phyloP scores from a whole-genome alignment of 2,888 invertebrate species.

The Chymomyza caudatula region DNA sequence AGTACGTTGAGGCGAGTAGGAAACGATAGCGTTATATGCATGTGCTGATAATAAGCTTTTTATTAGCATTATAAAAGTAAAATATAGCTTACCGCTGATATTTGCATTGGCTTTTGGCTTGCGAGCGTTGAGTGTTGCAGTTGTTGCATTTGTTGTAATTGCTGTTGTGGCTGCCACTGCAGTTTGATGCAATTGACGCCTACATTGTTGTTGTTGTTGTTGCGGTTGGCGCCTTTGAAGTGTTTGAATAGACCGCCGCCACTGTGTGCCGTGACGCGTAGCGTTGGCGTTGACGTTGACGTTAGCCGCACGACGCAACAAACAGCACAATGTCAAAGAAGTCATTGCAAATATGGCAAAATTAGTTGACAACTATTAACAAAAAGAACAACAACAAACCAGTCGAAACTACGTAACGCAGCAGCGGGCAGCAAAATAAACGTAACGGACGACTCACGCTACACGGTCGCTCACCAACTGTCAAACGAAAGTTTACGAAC shows the following conservation, averaged over 20 bases:
- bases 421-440: conserved; percentile 29
- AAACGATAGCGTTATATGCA: too few relatives aligned
- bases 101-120: conserved; percentile 50
- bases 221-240: conserved; percentile 67
- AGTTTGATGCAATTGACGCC: conserved; percentile 47
- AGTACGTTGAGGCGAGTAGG: background rate
- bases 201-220: conserved; percentile 33
- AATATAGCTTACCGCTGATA: conserved; percentile 55
- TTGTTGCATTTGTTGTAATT: conserved; percentile 13
- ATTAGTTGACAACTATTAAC: conserved; percentile 2
- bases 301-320: conserved; percentile 47
- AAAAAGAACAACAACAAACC: background rate
- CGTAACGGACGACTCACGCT: conserved; percentile 20
- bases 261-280: conserved; percentile 38
- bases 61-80: conserved; percentile 46
- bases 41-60: conserved; percentile 1
- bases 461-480: background rate
- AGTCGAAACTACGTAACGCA: conserved; percentile 1
- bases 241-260: conserved; percentile 61
- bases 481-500: background rate
- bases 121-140: background rate
- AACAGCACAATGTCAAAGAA: conserved; percentile 54
- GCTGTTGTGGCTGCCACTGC: conserved; percentile 38
- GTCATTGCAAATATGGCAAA: conserved; percentile 53
- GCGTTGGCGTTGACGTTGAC: conserved; percentile 32